Percentiles rank a stretch among this genome's conserved stretches.
These are phyloP conservation scores for Microctenopoma stevenorrisi DNA, from an alignment of 2,797 vertebrate genomes.

Conservation along the genomic window DNA sequence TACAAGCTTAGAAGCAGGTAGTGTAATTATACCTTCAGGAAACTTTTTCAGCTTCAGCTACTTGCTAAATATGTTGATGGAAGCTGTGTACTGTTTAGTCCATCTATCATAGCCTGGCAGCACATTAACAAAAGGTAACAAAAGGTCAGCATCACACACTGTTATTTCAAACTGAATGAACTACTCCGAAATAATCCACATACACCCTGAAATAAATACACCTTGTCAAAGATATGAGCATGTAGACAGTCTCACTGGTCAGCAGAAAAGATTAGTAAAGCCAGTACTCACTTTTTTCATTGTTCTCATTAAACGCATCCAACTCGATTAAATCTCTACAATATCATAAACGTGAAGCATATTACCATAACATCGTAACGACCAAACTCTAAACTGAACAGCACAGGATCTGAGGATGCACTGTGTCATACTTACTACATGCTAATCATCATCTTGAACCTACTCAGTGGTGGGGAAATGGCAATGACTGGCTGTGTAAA, in stretches of 20 bases:
- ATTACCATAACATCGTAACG: constrained; percentile 60
- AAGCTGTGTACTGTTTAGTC: not conserved
- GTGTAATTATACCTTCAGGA: not conserved
- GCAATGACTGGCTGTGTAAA: constrained; percentile 83
- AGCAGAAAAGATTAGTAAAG: constrained; percentile 29
- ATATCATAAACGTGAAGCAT: constrained; percentile 51
- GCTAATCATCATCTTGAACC: constrained; percentile 62
- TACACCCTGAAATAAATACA: not conserved
- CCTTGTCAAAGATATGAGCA: not conserved
- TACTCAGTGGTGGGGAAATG: constrained; percentile 75
- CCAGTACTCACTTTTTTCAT: constrained; percentile 7
- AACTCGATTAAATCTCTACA: constrained; percentile 55
- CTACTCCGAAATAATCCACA: not conserved
- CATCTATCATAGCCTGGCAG: not conserved
- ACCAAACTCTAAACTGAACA: constrained; percentile 34
- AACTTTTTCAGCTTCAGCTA: too few relatives aligned
- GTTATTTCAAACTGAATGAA: not conserved
- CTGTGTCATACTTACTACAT: constrained; percentile 58
- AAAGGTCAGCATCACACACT: not conserved
- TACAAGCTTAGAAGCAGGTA: not conserved
- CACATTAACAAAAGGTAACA: not conserved
- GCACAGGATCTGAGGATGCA: constrained; percentile 34
- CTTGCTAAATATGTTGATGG: too few relatives aligned
- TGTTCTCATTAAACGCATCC: constrained; percentile 51
- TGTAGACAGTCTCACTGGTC: not conserved